Base-by-base conservation (phyloP, 2,797 vertebrate species). In the Takifugu rubripes region DNA sequence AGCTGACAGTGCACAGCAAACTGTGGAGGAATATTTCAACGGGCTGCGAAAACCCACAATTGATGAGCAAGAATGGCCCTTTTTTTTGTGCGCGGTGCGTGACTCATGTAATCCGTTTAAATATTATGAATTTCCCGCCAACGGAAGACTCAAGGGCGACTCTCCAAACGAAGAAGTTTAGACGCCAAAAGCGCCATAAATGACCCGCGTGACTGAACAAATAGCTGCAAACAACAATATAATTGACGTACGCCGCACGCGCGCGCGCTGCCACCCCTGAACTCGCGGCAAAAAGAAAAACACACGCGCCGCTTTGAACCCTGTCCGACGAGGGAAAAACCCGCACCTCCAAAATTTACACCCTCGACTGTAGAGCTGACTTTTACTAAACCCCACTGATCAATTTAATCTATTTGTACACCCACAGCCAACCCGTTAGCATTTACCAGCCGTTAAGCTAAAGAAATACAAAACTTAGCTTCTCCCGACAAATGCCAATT, bases 111-210 rank as follows among this genome's bases (percentile, higher is more conserved):
- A 14, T 44, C 46, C 10, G 46, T 48, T 48, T 0, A 52, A 61
- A 54, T 42, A 42, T 49, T 25, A 26, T 2, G 15, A 14, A 57
- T 83, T 88, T 87, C 84, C 84, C 75, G 73, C 86, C 86, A 85
- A 62, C 51, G 54, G 11, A 59, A 58, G 68, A 68, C 68, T 40
- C 59, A 33, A 66, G 11, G 24, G 40, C 2, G 24, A 10, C 3
- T 0, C n/a, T 9, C 31, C 31, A 33, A 3, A 33, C 10, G 3
- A 10, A 9, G 31, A 9, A 11, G 21, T 21, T 21, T 21, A 21
- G 21, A 21, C 21, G 21, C 21, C 21, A 21, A 21, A 21, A 21
- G 21, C 21, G 21, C 21, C 21, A 21, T 21, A 21, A 21, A 21
- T 21, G 21, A 21, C 21, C 21, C 21, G 21, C 21, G 21, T 21